Conservation (phyloP, 2,888 invertebrate species). For the Drosophila atroscutellata region DNA sequence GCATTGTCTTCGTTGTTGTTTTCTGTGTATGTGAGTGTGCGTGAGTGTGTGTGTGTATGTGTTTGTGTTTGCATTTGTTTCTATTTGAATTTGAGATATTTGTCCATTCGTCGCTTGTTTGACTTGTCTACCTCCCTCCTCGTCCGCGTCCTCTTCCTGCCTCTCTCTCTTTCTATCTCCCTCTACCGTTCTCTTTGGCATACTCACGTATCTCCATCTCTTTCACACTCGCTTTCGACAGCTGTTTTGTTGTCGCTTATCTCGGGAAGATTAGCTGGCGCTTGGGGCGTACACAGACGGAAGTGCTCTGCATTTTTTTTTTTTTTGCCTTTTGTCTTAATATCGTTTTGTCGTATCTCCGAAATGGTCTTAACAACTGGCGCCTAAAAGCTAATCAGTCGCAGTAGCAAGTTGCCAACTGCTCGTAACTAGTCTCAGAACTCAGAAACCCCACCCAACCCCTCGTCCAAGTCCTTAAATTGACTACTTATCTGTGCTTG, state of each 20-base stretch:
- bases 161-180: not conserved
- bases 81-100: slow-evolving; percentile 73
- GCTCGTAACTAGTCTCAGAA: slow-evolving; percentile 1
- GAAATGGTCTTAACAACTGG: slow-evolving; percentile 42
- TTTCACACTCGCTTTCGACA: slow-evolving; percentile 19
- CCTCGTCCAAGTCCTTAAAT: slow-evolving; percentile 8
- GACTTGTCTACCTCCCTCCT: slow-evolving; percentile 25
- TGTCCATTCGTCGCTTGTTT: slow-evolving; percentile 53
- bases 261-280: slow-evolving; percentile 47
- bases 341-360: slow-evolving; percentile 5
- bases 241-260: slow-evolving; percentile 37
- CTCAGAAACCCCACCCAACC: not conserved
- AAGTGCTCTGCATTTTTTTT: slow-evolving; percentile 31
- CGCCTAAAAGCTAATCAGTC: slow-evolving; percentile 51
- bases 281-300: slow-evolving; percentile 37
- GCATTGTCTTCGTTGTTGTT: slow-evolving; percentile 34
- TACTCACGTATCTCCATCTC: not conserved
- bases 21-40: not conserved
- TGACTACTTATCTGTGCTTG: slow-evolving; percentile 7
- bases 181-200: slow-evolving; percentile 1
- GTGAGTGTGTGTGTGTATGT: not conserved
- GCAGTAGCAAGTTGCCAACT: slow-evolving; percentile 25
- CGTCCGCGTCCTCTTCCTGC: not conserved
- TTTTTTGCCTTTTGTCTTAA: slow-evolving; percentile 13
- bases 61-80: slow-evolving; percentile 67